Conservation (phyloP, 2,888 invertebrate genomes). For the Agonopterix alstromeriana region DNA sequence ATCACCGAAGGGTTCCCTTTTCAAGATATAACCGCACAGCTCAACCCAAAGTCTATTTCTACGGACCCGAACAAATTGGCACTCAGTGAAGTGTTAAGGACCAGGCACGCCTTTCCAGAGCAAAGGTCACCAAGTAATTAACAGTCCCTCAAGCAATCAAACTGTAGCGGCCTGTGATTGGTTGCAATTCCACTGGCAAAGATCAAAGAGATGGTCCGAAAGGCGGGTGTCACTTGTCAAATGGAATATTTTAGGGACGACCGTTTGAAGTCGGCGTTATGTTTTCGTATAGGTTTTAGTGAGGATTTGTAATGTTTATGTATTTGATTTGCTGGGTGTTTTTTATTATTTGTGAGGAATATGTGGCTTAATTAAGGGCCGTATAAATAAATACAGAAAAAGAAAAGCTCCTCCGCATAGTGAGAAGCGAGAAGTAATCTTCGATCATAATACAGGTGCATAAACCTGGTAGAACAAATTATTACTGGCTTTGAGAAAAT, state of each 20-base stretch:
- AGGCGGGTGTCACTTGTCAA: slow-evolving; percentile 55
- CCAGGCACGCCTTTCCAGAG: slow-evolving; percentile 46
- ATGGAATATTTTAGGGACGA: slow-evolving; percentile 60
- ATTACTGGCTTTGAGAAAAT: too few relatives aligned
- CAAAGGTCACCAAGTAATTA: slow-evolving; percentile 71
- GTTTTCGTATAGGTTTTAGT: background rate
- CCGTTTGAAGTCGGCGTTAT: slow-evolving; percentile 8
- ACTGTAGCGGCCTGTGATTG: slow-evolving; percentile 58
- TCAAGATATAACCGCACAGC: too few relatives aligned
- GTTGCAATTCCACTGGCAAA: slow-evolving; percentile 34
- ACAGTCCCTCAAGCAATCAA: slow-evolving; percentile 71
- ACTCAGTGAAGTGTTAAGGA: slow-evolving; percentile 54
- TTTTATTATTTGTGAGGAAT: too few relatives aligned
- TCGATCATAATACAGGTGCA: too few relatives aligned
- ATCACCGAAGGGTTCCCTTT: too few relatives aligned
- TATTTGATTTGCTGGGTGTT: too few relatives aligned
- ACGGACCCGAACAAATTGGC: slow-evolving; percentile 32
- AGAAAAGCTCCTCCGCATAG: too few relatives aligned
- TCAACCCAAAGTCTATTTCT: background rate
- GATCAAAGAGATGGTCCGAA: slow-evolving; percentile 51
- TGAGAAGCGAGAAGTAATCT: too few relatives aligned
- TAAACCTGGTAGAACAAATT: too few relatives aligned
- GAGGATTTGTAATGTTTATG: background rate
- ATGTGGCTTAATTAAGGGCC: too few relatives aligned
- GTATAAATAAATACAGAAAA: too few relatives aligned